A percentile compares a stretch with the other conserved stretches of the same genome.
Evolutionary conservation across 1,140 invertebrate genomes (phyloP).

Genomic region (Drosophila pachea): DNA sequence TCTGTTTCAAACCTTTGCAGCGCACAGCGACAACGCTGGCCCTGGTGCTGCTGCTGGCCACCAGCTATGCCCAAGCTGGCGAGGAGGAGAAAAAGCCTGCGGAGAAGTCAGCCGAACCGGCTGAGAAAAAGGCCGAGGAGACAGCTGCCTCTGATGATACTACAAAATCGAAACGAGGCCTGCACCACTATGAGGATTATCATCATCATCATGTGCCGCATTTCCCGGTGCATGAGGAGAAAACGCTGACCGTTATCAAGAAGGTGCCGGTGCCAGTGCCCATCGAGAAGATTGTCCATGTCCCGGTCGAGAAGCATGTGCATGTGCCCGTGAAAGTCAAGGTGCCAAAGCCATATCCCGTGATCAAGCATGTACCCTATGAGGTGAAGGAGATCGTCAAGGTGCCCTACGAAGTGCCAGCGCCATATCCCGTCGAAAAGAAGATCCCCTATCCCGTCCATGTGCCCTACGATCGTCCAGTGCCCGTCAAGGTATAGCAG

Average conservation of each 20-base stretch:
- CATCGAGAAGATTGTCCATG: conserved; percentile 81
- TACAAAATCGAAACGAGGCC: conserved; percentile 84
- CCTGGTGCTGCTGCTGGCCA: conserved; percentile 79
- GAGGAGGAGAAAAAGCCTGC: conserved; percentile 79
- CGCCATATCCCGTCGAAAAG: conserved; percentile 85
- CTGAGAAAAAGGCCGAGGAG: conserved; percentile 78
- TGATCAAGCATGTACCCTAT: conserved; percentile 83
- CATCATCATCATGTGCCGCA: conserved; percentile 75
- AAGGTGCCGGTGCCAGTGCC: conserved; percentile 84
- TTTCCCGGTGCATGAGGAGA: conserved; percentile 80
- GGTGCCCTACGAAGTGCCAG: conserved; percentile 82
- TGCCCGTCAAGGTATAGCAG: conserved; percentile 80
- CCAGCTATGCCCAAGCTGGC: conserved; percentile 75
- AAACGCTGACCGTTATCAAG: conserved; percentile 88
- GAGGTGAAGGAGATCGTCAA: conserved; percentile 83
- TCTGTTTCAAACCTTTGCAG: conserved; percentile 54
- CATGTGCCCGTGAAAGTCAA: conserved; percentile 82
- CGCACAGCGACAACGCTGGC: conserved; percentile 79
- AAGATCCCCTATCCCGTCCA: conserved; percentile 81
- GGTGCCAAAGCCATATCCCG: conserved; percentile 82
- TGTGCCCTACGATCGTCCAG: conserved; percentile 83
- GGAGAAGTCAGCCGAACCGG: conserved; percentile 79
- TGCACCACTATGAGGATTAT: conserved; percentile 80
- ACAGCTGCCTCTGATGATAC: conserved; percentile 79
- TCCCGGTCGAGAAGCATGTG: conserved; percentile 81